Percentiles rank a stretch among this genome's conserved stretches.
These are phyloP conservation scores for Ceryle rudis DNA, from an alignment of 2,797 vertebrate species.

Conservation along the genomic window DNA sequence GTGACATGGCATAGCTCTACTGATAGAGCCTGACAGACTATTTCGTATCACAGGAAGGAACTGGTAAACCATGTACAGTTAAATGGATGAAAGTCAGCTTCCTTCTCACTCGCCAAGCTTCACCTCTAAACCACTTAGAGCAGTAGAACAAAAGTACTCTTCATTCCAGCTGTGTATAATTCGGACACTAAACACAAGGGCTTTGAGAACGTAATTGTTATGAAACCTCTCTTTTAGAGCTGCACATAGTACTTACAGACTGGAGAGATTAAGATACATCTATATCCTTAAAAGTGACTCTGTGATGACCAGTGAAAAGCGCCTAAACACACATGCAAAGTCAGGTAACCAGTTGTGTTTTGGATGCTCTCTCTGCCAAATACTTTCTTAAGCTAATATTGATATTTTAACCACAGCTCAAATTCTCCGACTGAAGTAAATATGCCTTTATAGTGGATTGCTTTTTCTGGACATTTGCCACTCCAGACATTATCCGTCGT, in stretches of 20 bases:
- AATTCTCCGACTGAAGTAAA: slow-evolving; percentile 66
- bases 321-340: background rate
- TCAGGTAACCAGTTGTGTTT: slow-evolving; percentile 42
- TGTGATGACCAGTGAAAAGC: background rate
- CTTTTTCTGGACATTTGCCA: slow-evolving; percentile 64
- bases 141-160: background rate
- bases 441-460: slow-evolving; percentile 59
- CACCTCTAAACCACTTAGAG: background rate
- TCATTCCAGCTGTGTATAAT: rapidly evolving
- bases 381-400: slow-evolving; percentile 79
- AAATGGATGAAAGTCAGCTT: background rate
- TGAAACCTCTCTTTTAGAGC: background rate
- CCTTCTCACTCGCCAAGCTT: background rate
- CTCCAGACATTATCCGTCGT: slow-evolving; percentile 18
- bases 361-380: slow-evolving; percentile 64
- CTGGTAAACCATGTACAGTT: rapidly evolving
- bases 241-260: background rate
- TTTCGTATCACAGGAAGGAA: background rate
- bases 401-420: slow-evolving; percentile 75
- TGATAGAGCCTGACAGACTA: background rate
- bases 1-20: background rate
- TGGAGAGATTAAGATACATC: background rate
- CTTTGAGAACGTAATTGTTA: background rate
- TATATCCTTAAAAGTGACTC: background rate
- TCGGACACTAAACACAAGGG: background rate